phyloP scores from a whole-genome alignment of 1,140 invertebrate genomes.

The Meloidogyne chitwoodi region DNA sequence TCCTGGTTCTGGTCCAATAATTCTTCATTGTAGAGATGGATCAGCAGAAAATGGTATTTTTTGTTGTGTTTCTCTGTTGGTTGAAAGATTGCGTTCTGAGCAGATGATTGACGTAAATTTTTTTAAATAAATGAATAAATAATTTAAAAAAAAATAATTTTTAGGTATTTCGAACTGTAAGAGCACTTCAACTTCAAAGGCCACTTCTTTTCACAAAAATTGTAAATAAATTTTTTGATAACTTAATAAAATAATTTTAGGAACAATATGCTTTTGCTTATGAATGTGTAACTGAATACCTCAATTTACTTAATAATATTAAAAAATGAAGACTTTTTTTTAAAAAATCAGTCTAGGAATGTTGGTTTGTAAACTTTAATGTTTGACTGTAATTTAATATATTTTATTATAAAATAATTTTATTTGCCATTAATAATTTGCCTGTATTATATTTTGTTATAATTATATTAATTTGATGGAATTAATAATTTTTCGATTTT shows the following conservation, averaged over 20 bases:
- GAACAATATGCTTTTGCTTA: conserved; percentile 57
- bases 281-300: conserved; percentile 44
- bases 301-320: conserved; percentile 20
- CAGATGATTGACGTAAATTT: conserved; percentile 55
- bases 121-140: too few relatives aligned
- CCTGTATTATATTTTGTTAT: background rate
- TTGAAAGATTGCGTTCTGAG: conserved; percentile 63
- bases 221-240: conserved; percentile 32
- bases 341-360: too few relatives aligned
- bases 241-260: conserved; percentile 25
- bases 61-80: conserved; percentile 60
- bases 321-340: conserved; percentile 9
- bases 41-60: conserved; percentile 62
- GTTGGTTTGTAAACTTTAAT: too few relatives aligned
- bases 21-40: conserved; percentile 55
- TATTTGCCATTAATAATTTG: too few relatives aligned
- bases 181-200: conserved; percentile 51
- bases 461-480: background rate
- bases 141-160: background rate
- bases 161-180: conserved; percentile 64
- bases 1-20: conserved; percentile 47
- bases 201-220: conserved; percentile 37
- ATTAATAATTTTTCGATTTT: background rate
- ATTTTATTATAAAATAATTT: too few relatives aligned
- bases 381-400: too few relatives aligned